These are phyloP conservation scores for Propithecus perrieri DNA, from an alignment of 2,797 vertebrate species.

Conservation along the genomic window DNA sequence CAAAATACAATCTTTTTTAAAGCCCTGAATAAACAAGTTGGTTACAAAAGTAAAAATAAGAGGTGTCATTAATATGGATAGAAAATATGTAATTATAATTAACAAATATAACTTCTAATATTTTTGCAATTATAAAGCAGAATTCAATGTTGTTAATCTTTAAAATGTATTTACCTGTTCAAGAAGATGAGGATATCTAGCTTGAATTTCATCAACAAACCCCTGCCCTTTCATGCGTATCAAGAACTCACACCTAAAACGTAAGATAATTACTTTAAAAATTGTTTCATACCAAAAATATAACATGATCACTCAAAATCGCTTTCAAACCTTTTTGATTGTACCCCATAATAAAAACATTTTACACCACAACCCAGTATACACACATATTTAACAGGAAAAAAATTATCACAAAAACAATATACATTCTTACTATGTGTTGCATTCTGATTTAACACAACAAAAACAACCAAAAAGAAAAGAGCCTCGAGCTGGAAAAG, in stretches of 20 bases:
- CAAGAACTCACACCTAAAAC: constrained; percentile 95
- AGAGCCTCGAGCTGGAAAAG: background rate
- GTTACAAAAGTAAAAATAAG: constrained; percentile 12
- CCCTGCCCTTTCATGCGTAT: constrained; percentile 95
- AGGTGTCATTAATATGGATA: background rate
- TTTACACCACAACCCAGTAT: background rate
- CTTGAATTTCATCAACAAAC: constrained; percentile 96
- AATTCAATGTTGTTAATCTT: constrained; percentile 13
- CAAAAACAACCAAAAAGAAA: background rate
- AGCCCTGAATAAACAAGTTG: background rate
- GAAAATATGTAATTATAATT: background rate
- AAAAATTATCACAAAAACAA: background rate
- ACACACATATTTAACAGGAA: background rate
- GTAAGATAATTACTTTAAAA: constrained; percentile 1
- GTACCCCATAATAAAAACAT: background rate
- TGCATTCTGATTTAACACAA: background rate
- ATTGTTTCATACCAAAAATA: constrained; percentile 13
- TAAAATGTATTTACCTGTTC: constrained; percentile 91
- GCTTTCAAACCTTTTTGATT: constrained; percentile 4
- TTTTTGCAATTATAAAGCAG: constrained; percentile 19
- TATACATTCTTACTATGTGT: background rate
- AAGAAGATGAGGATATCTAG: constrained; percentile 96
- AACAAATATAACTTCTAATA: background rate
- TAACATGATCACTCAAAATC: background rate
- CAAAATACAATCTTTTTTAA: background rate